A percentile compares a stretch with the other conserved stretches of the same genome.
Conservation (phyloP, 2,797 vertebrate genomes). For the Peromyscus eremicus region DNA sequence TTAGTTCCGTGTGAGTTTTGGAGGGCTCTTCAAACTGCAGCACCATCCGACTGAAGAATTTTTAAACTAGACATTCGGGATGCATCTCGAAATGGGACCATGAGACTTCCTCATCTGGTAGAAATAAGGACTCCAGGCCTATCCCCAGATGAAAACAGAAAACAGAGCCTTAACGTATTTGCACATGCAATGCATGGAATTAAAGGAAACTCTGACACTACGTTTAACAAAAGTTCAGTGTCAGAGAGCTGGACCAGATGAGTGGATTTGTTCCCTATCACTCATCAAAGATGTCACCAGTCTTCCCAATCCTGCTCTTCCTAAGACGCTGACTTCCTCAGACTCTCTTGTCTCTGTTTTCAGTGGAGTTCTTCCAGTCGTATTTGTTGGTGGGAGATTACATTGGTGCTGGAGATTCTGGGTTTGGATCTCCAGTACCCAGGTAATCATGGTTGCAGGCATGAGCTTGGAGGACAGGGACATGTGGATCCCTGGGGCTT, state of each 20-base stretch:
- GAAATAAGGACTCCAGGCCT: neutral
- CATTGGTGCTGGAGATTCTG: neutral
- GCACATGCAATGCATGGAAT: neutral
- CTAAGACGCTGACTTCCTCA: neutral
- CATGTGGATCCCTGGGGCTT: neutral
- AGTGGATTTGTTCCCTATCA: neutral
- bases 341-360: neutral
- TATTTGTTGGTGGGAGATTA: neutral
- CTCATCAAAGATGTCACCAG: too few relatives aligned
- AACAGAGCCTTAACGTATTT: neutral
- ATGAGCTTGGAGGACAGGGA: neutral
- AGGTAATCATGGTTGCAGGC: neutral
- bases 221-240: neutral
- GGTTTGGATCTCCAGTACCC: neutral
- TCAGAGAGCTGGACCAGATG: neutral
- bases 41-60: neutral
- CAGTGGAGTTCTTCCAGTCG: neutral
- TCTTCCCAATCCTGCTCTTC: neutral
- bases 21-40: neutral
- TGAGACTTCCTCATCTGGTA: neutral
- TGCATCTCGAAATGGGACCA: neutral
- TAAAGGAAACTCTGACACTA: neutral
- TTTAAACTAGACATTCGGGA: neutral
- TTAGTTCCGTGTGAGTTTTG: neutral
- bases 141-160: neutral